Conservation (phyloP, 2,797 vertebrate species). For the Kryptolebias ocellatus region DNA sequence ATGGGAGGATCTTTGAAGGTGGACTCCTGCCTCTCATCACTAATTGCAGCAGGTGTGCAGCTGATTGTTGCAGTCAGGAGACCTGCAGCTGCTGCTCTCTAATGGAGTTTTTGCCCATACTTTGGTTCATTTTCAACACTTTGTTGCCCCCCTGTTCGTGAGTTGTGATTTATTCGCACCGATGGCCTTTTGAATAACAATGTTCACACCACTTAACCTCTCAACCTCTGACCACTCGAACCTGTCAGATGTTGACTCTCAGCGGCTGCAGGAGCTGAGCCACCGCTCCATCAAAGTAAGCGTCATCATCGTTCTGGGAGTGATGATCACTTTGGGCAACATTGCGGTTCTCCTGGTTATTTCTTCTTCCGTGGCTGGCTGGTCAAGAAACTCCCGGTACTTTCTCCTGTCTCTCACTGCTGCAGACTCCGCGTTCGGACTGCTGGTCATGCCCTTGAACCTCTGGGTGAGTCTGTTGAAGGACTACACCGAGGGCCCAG, state of each 20-base stretch:
- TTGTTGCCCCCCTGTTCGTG: not conserved
- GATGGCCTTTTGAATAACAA: slow-evolving; percentile 52
- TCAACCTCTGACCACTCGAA: slow-evolving; percentile 46
- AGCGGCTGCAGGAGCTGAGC: slow-evolving; percentile 56
- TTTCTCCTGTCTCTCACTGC: slow-evolving; percentile 85
- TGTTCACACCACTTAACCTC: slow-evolving; percentile 51
- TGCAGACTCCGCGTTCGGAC: slow-evolving; percentile 84
- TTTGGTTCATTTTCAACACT: not conserved
- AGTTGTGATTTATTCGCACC: slow-evolving; percentile 14
- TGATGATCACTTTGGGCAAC: slow-evolving; percentile 85
- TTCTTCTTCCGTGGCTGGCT: slow-evolving; percentile 85
- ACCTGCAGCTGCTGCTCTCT: slow-evolving; percentile 8
- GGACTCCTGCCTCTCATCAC: slow-evolving; percentile 7
- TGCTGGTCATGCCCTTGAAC: slow-evolving; percentile 87
- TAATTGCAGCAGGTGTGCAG: slow-evolving; percentile 74
- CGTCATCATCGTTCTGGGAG: slow-evolving; percentile 81
- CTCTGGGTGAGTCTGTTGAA: slow-evolving; percentile 82
- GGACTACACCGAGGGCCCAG: slow-evolving; percentile 77
- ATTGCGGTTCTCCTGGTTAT: slow-evolving; percentile 84
- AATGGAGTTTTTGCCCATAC: not conserved
- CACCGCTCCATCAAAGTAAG: slow-evolving; percentile 81
- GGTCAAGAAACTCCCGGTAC: slow-evolving; percentile 86
- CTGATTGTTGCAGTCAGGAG: slow-evolving; percentile 33
- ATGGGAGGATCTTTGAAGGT: not conserved
- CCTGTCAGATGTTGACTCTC: slow-evolving; percentile 49